Base-by-base conservation (phyloP, 1,140 invertebrate species). In the Leptinotarsa defecta region DNA sequence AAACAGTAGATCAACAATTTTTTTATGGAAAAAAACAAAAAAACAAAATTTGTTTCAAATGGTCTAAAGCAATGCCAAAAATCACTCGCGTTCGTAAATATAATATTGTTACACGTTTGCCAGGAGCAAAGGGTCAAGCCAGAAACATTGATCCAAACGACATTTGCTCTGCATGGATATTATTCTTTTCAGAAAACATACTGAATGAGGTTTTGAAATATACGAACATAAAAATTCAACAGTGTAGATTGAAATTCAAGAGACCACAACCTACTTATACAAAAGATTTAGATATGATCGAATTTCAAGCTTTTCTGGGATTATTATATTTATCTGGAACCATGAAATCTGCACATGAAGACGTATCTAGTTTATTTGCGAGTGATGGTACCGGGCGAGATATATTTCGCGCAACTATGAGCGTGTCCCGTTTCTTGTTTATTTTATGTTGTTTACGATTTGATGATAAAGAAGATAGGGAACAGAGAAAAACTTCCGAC, bases 371-470 rank as follows among this genome's bases (percentile, higher is more conserved):
- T 49, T 17, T 76, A 43, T 67, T 76, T 71, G 48, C 75, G 20
- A 74, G 13, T 43, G 68, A 77, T 74, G 49, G 57, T 48, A 64
- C 63, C 4, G 76, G 76, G 8, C 20, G 67, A 15, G 48, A 57
- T 4, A 76, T 73, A 61, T 76, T 73, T 68, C n/a, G 71, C 17
- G 52, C 22, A n/a, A 64, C 24, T 13, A 77, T 77, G 68, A 63
- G 19, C 6, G 17, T 19, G 24, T n/a, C 57, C 48, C 19, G 71
- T 13, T 52, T 52, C 17, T 52, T 52, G 49, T 52, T 52, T n/a
- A 24, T 77, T 74, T 74, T 77, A 34, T 20, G 22, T 15, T 70
- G 62, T 48, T 20, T 77, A 19, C 13, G 72, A 49, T 77, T 77
- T 73, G 76, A 74, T 57, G 71, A 52, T 52, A n/a, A 52, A 52